Evolutionary conservation across 2,113 vertebrate genomes (phyloP), one percentile per base, ranked within the genome.

Genomic region (Apaloderma vittatum): DNA sequence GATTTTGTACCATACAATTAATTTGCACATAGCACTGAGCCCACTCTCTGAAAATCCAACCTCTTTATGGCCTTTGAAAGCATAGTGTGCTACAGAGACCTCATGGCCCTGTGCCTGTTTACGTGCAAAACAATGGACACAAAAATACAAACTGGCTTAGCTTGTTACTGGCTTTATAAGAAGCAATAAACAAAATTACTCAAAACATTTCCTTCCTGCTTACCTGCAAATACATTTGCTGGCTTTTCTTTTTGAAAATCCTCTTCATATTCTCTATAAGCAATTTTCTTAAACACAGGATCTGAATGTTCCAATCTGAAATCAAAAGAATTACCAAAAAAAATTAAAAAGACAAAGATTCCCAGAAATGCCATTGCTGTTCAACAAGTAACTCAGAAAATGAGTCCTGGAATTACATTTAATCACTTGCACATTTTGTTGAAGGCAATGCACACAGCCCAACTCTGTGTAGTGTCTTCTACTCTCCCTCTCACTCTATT

Each of bases 251-350:
- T 98, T 91, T 92, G 96, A 98, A 99, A 99, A 97, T 96, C 97
- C 96, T 96, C 94, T 86, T 99, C 99, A 98, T 99, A 99, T 54
- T 99, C 99, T 92, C 98, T 99, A 97, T 99, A 99, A 58, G 99
- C 98, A 90, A 98, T 98, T 98, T 99, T 99, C 98, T 98, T 99
- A 98, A 99, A 99, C 46, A 97, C 95, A 76, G 97, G 91, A 86
- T 90, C 95, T 67, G 62, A 90, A 71, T 97, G 97, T 76, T 81
- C 84, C 57, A 91, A 94, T 77, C 95, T 96, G 86, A 82, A 97
- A 98, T 3, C 88, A 86, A 72, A 71, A 97, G 67, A 51, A 24
- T 46, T 88, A 62, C 20, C 90, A 77, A 82, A 71, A 34, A 37
- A 57, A 72, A 86, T 72, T 94, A 49, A 86, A 96, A 94, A 16